These are phyloP conservation scores for Meles meles DNA, from an alignment of 2,113 vertebrate species.

Conservation along the genomic window DNA sequence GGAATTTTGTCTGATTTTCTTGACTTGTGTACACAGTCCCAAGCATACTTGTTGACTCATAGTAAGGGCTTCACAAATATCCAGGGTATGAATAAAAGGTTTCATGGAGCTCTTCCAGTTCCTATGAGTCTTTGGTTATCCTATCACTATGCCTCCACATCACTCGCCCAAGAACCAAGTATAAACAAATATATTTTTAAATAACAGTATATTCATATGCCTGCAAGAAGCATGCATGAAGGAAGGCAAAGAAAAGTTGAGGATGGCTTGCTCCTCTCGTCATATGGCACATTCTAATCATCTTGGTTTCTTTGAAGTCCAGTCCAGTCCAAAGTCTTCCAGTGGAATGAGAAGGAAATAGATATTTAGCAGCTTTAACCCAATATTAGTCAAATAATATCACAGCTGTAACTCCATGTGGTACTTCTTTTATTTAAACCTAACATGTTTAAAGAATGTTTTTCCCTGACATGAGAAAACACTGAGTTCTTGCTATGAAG, in stretches of 20 bases:
- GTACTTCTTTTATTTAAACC: constrained; percentile 22
- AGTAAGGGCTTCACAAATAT: background rate
- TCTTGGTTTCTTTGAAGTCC: background rate
- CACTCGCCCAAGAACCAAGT: background rate
- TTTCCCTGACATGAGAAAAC: constrained; percentile 23
- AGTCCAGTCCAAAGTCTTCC: constrained; percentile 24
- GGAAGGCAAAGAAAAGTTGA: constrained; percentile 44
- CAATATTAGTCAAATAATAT: constrained; percentile 36
- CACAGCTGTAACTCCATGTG: background rate
- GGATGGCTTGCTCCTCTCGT: background rate
- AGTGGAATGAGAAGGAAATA: constrained; percentile 16
- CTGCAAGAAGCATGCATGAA: background rate
- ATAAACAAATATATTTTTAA: background rate
- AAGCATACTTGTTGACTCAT: background rate
- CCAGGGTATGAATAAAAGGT: background rate
- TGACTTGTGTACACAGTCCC: background rate
- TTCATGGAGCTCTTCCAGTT: background rate
- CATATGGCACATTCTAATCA: constrained; percentile 35
- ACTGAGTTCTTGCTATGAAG: background rate
- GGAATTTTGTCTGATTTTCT: constrained; percentile 3
- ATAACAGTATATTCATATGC: background rate
- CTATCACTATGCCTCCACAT: background rate
- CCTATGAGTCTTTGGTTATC: background rate
- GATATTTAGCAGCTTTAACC: constrained; percentile 47
- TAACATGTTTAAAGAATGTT: constrained; percentile 27